Evolutionary conservation across 2,888 invertebrate species (phyloP).

Genomic region (Antheraea yamamai): DNA sequence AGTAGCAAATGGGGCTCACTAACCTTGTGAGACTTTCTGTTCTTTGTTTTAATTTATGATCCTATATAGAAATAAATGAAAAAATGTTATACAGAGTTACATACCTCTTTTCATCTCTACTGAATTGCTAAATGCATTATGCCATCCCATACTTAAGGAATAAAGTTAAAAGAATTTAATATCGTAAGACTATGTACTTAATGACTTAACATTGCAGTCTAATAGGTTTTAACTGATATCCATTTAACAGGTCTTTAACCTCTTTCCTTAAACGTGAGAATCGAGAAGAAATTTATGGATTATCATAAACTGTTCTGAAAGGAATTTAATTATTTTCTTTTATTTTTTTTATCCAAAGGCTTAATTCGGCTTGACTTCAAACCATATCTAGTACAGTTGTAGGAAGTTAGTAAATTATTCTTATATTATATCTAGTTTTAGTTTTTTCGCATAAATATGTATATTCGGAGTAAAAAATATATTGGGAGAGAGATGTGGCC

Average conservation of each 20-base stretch:
- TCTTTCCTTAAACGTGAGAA: background rate
- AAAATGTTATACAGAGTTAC: background rate
- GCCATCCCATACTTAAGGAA: background rate
- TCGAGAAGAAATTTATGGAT: background rate
- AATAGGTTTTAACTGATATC: background rate
- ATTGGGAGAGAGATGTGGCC: too few relatives aligned
- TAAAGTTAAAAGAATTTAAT: background rate
- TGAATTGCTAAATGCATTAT: background rate
- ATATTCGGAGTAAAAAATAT: too few relatives aligned
- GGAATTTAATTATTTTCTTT: background rate
- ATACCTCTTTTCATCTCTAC: background rate
- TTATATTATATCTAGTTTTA: too few relatives aligned
- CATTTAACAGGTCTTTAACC: background rate
- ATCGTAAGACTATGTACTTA: background rate
- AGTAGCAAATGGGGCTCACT: slow-evolving; percentile 10
- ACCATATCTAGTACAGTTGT: too few relatives aligned
- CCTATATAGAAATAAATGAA: background rate
- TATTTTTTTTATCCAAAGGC: background rate
- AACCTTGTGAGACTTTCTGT: background rate
- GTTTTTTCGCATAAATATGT: too few relatives aligned
- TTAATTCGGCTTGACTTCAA: background rate
- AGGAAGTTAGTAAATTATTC: too few relatives aligned
- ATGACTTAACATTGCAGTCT: background rate
- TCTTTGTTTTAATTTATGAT: background rate
- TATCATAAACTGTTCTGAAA: background rate